phyloP scores from a whole-genome alignment of 92 coral and sea anemone species.

The Virgularia gustaviana region DNA sequence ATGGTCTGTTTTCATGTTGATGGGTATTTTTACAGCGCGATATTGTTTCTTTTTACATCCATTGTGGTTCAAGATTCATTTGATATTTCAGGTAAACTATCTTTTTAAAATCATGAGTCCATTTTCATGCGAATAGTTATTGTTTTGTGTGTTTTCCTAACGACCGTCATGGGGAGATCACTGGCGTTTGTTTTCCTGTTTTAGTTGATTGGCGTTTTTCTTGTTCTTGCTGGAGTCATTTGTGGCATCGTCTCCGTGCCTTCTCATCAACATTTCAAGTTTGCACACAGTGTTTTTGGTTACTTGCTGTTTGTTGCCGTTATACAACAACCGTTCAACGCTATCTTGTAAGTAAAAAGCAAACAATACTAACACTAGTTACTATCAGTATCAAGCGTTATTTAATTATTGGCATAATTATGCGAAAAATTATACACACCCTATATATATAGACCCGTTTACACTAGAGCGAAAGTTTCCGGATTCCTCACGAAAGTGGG shows the following conservation, averaged over 20 bases:
- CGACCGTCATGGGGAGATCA: not conserved
- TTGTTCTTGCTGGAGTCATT: constrained; percentile 68
- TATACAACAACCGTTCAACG: constrained; percentile 79
- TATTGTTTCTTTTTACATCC: constrained; percentile 81
- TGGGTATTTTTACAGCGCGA: constrained; percentile 87
- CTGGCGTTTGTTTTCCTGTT: no score
- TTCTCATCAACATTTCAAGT: constrained; percentile 74
- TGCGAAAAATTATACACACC: not conserved
- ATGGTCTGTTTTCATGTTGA: constrained; percentile 81
- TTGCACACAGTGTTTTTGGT: constrained; percentile 83
- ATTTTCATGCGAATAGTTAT: not conserved
- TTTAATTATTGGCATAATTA: not conserved
- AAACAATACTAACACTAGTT: no score
- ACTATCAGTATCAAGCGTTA: not conserved
- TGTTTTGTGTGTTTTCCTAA: not conserved
- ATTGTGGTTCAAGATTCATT: constrained; percentile 95
- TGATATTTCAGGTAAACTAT: constrained; percentile 67
- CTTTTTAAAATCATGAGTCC: not conserved
- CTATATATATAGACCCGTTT: not conserved
- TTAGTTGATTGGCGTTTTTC: constrained; percentile 66
- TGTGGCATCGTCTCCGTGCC: constrained; percentile 86
- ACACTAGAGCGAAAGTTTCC: not conserved
- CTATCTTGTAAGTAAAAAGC: constrained; percentile 80
- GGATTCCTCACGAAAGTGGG: no score
- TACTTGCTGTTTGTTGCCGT: constrained; percentile 72